Evolutionary conservation across 2,797 vertebrate genomes (phyloP).

Genomic region (Ambastaia sidthimunki): DNA sequence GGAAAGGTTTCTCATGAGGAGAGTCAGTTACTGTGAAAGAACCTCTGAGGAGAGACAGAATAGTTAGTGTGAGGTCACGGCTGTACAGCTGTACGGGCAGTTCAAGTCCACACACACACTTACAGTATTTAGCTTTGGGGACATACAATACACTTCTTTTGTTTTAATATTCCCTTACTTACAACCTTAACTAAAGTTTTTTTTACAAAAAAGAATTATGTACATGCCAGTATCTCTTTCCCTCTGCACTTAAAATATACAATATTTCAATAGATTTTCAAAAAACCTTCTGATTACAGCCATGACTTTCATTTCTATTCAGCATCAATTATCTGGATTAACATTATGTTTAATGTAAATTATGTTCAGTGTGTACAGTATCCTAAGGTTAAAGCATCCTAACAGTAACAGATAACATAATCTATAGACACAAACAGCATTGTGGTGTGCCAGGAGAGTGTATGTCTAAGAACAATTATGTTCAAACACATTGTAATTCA

Average conservation of each 20-base stretch:
- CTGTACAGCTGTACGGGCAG: slow-evolving; percentile 22
- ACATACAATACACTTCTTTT: background rate
- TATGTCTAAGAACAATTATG: background rate
- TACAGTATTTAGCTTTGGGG: slow-evolving; percentile 1
- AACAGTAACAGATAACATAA: background rate
- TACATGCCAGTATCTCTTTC: no score
- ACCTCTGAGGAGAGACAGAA: slow-evolving; percentile 60
- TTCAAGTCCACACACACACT: slow-evolving; percentile 11
- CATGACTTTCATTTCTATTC: background rate
- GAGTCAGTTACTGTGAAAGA: slow-evolving; percentile 53
- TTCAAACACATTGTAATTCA: background rate
- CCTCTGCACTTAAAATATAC: background rate
- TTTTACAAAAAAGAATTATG: no score
- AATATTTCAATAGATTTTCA: background rate
- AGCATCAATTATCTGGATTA: background rate
- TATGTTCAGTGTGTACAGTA: background rate
- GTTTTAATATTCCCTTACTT: background rate
- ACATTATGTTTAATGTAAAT: background rate
- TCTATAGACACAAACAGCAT: background rate
- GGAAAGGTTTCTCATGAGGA: slow-evolving; percentile 53
- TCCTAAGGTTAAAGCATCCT: background rate
- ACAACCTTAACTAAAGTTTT: background rate
- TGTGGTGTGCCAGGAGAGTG: background rate
- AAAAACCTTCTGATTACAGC: background rate
- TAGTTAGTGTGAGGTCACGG: slow-evolving; percentile 50